Evolutionary conservation across 2,888 invertebrate genomes (phyloP).

Genomic region (Mellilla xanthometata): DNA sequence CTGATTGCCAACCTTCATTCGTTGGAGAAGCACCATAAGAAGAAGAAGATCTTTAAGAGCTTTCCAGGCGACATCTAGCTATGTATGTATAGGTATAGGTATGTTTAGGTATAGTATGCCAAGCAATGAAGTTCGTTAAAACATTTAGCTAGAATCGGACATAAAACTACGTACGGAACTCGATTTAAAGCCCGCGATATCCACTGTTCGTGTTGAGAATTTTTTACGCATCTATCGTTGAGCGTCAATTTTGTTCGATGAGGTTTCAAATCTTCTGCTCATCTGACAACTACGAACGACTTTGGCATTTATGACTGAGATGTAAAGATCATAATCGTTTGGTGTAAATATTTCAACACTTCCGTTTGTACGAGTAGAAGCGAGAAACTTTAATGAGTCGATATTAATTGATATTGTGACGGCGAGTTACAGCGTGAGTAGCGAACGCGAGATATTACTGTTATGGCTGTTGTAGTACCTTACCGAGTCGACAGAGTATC

Average conservation of each 20-base stretch:
- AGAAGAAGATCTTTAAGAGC: no score
- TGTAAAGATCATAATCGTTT: neutral
- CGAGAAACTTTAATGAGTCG: slow-evolving; percentile 58
- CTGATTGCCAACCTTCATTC: no score
- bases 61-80: no score
- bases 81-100: no score
- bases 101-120: no score
- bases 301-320: slow-evolving; percentile 16
- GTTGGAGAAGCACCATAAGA: no score
- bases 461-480: neutral
- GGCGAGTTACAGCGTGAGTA: slow-evolving; percentile 40
- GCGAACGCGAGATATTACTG: slow-evolving; percentile 46
- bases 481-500: no score
- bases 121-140: no score
- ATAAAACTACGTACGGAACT: slow-evolving; percentile 29
- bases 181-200: slow-evolving; percentile 7
- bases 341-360: neutral
- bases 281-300: slow-evolving; percentile 18
- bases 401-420: slow-evolving; percentile 69
- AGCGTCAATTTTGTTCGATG: slow-evolving; percentile 70
- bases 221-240: slow-evolving; percentile 39
- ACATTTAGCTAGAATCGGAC: no score
- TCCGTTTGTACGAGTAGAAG: slow-evolving; percentile 40
- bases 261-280: slow-evolving; percentile 51
- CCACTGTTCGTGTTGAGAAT: slow-evolving; percentile 26